Conservation (phyloP, 2,888 invertebrate genomes). For the Ochropacha duplaris region DNA sequence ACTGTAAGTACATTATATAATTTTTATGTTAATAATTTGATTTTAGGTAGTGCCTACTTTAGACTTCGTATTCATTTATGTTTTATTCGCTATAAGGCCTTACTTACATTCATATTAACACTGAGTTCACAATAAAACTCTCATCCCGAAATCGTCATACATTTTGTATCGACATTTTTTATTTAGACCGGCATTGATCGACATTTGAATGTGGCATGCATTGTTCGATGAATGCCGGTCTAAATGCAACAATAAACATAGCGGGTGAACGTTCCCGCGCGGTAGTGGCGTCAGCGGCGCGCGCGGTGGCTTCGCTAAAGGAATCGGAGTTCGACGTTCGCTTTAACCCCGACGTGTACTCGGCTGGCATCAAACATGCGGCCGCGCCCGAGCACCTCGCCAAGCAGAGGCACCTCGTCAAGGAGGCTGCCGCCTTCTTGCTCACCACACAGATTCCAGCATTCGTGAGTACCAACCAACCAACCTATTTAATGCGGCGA, state of each 20-base stretch:
- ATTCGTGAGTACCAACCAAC: slow-evolving; percentile 88
- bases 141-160: too few relatives aligned
- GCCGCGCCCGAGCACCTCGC: slow-evolving; percentile 86
- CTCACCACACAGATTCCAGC: slow-evolving; percentile 96
- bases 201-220: too few relatives aligned
- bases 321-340: slow-evolving; percentile 98
- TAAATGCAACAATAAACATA: slow-evolving; percentile 16
- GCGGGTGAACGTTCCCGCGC: slow-evolving; percentile 93
- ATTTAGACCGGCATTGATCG: too few relatives aligned
- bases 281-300: slow-evolving; percentile 94
- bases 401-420: slow-evolving; percentile 94
- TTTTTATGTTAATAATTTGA: not conserved
- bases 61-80: too few relatives aligned
- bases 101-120: too few relatives aligned
- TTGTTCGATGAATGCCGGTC: not conserved
- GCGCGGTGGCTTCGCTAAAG: slow-evolving; percentile 96
- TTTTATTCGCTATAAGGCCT: too few relatives aligned
- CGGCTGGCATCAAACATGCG: slow-evolving; percentile 94
- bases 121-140: too few relatives aligned
- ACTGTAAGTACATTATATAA: slow-evolving; percentile 61
- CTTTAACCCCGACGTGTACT: slow-evolving; percentile 99
- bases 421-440: slow-evolving; percentile 97
- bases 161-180: too few relatives aligned
- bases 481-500: not conserved
- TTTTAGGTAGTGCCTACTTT: too few relatives aligned